Evolutionary conservation across 2,888 invertebrate genomes (phyloP), one percentile per base, ranked within the genome.

Genomic region (Emesis castigata): DNA sequence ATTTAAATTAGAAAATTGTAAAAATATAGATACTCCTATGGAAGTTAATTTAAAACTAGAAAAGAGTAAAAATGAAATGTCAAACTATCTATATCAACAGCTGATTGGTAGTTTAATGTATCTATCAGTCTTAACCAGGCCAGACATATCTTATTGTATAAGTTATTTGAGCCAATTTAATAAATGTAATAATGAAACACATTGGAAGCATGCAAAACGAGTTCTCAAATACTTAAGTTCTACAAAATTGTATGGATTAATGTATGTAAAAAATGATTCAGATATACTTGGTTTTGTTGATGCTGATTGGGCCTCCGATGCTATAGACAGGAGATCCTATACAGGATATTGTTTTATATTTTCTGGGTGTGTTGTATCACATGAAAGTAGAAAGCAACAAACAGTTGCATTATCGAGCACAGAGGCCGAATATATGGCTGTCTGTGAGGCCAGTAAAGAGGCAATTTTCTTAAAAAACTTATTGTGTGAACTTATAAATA

Each of bases 21-120:
- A 48, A 48, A 48, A 48, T 68, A 39, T 69, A 62, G 73, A 74
- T 22, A 74, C 73, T 61, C 73, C 73, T 61, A 74, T 69, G 73
- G 73, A 74, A 62, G 22, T 61, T 44, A 74, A 74, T 61, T 62
- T 69, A 20, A 74, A 69, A 68, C 39, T 74, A 39, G 29, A 74
- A 26, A 62, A 62, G 61, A 44, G 44, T 22, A 22, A 74, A 74
- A 68, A 74, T 74, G 18, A 61, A 48, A 69, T 39, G 68, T 58
- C 29, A n/a, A 68, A 61, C 39, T 73, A 80, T 48, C 48, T 48
- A 48, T 48, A 48, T 48, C 48, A 48, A 48, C 48, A 48, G 29
- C 80, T 74, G 48, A 80, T 88, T 20, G 87, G 86, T 8, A 76
- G 82, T 6, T 20, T 48, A 48, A 48, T 48, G 48, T 48, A 80